Evolutionary conservation across 2,888 invertebrate genomes (phyloP), one percentile per base, ranked within the genome.

Genomic region (Caenorhabditis sinica): DNA sequence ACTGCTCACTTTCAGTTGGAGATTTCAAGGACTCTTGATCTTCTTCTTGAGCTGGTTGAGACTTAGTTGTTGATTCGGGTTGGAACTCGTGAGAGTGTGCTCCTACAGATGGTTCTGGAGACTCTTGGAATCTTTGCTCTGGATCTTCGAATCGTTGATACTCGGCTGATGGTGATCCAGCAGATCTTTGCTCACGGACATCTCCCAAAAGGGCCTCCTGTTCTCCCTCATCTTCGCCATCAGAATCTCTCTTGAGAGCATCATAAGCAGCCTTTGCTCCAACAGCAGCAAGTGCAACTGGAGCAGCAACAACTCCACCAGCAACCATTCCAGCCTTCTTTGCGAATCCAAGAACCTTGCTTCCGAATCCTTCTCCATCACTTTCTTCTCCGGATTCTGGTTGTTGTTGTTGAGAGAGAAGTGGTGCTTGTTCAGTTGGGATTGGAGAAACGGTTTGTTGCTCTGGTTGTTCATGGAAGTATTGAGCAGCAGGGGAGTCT

Each of bases 201-300:
- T 77, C 77, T 63, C 71, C 63, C 5, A 73, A 17, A 20, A 81
- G 45, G n/a, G 56, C 43, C 20, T 73, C 58, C 5, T 66, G 72
- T 36, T 73, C 73, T n/a, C 71, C 74, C 11, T 65, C 28, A 13
- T 82, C 82, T 53, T 82, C 80, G 3, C 74, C 74, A 56, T 88
- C 85, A 13, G 83, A 81, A 25, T 86, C 75, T 49, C 80, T 74
- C 53, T 82, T 87, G 23, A 90, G 63, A 20, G 81, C 84, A 45
- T 90, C 90, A 74, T 87, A 88, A 3, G 89, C 88, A 25, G 84
- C 74, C 58, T 86, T 83, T 20, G 88, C 90, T 72, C 90, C 90
- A 58, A 87, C 76, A 17, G 86, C 89, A 61, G 86, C 87, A n/a
- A 87, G 82, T 49, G 85, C 89, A 56, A 85, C 87, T 60, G 88